A percentile compares a stretch with the other conserved stretches of the same genome.
Evolutionary conservation across 2,888 invertebrate genomes (phyloP).

Genomic region (Dryomyza anilis): DNA sequence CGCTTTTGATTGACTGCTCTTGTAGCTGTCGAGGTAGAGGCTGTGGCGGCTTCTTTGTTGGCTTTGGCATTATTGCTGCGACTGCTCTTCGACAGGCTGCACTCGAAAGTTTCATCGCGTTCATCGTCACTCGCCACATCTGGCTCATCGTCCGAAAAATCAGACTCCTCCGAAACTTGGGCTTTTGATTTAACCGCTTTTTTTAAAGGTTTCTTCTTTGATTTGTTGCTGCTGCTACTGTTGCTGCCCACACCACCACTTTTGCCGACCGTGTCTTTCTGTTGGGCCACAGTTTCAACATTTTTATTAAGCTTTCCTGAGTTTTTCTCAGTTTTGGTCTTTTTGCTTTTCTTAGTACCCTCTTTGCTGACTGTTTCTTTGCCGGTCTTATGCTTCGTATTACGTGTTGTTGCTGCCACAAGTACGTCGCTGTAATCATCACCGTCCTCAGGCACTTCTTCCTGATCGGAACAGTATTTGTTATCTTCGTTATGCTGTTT

Average conservation of each 20-base stretch:
- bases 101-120: conserved; percentile 21
- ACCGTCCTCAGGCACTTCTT: conserved; percentile 32
- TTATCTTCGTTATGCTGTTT: conserved; percentile 39
- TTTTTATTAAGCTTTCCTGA: background rate
- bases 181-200: background rate
- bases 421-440: conserved; percentile 28
- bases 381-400: conserved; percentile 22
- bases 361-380: conserved; percentile 34
- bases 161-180: background rate
- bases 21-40: conserved; percentile 40
- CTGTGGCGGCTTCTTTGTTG: conserved; percentile 37
- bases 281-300: background rate
- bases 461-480: conserved; percentile 30
- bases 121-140: conserved; percentile 20
- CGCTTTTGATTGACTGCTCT: conserved; percentile 46
- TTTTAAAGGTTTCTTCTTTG: conserved; percentile 8
- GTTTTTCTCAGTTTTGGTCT: conserved; percentile 37
- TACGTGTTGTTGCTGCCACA: no score
- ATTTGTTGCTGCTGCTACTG: background rate
- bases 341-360: conserved; percentile 44
- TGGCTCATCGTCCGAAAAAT: conserved; percentile 1
- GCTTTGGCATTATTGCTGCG: conserved; percentile 31
- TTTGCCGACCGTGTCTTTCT: background rate
- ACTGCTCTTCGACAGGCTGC: conserved; percentile 3
- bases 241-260: no score